Evolutionary conservation across 2,888 invertebrate genomes (phyloP).

Genomic region (Athetis lepigone): DNA sequence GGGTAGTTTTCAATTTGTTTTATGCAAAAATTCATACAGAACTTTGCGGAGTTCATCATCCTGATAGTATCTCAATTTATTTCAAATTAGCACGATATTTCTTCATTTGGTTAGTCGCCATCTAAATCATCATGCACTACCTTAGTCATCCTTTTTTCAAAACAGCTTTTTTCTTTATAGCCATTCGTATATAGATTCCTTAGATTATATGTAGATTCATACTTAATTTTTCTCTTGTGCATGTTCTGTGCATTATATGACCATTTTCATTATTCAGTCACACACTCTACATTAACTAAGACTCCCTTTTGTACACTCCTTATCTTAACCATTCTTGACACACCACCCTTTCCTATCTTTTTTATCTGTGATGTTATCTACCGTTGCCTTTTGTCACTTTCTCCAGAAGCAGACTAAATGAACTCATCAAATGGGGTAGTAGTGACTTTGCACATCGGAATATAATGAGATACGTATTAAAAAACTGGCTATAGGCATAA

Average conservation of each 20-base stretch:
- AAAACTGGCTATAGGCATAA: background rate
- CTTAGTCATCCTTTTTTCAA: background rate
- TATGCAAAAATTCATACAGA: too few species aligned
- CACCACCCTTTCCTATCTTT: too few species aligned
- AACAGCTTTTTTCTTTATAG: background rate
- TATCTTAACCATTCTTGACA: too few species aligned
- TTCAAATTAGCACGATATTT: background rate
- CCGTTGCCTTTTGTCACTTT: background rate
- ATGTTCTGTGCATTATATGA: background rate
- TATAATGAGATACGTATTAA: conserved; percentile 1
- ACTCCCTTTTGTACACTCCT: too few species aligned
- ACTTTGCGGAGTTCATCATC: background rate
- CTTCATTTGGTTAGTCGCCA: background rate
- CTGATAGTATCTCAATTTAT: background rate
- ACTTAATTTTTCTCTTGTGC: background rate
- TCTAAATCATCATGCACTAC: background rate
- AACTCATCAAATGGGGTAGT: background rate
- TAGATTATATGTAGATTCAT: background rate
- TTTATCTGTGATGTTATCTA: too few species aligned
- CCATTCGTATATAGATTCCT: background rate
- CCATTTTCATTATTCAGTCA: background rate
- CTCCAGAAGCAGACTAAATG: background rate
- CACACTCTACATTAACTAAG: background rate
- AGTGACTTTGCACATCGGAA: background rate
- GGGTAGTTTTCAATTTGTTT: too few species aligned